Evolutionary conservation across 2,888 invertebrate genomes (phyloP), one percentile per base, ranked within the genome.

Genomic region (Epinotia ramella): DNA sequence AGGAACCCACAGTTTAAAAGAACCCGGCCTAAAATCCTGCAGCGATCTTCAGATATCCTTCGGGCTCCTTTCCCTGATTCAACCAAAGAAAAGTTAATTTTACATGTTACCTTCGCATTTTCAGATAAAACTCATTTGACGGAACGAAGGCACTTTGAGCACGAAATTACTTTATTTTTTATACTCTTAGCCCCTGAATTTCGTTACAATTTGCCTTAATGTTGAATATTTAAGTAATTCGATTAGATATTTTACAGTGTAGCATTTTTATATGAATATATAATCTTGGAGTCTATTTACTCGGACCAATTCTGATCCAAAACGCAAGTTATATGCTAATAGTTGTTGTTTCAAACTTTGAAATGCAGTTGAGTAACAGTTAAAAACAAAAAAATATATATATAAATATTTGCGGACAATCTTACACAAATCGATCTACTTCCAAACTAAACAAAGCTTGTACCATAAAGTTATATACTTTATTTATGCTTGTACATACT

Each of bases 111-210:
- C 63, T 73, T 56, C 24, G 56, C 63, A 28, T 68, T 68, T 67
- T 68, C 12, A 73, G 63, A 68, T 73, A 57, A 63, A 68, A 69
- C 63, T 73, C 62, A 68, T 73, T 73, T 73, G 56, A 73, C 24
- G 33, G 53, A 62, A 73, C 24, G 68, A 68, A 46, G 28, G 73
- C 63, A 68, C 56, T 73, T 68, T 63, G 28, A 68, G 73, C 9
- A 63, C 13, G 63, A 46, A 68, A 63, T 63, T 65, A 64, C 44
- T 73, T 60, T 68, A 68, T 68, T 57, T 49, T 66, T 73, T 68
- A 68, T 73, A 40, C 16, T n/a, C 7, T 67, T 73, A 67, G 60
- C 59, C 28, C 13, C 18, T n/a, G 71, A 63, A 60, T 66, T 53
- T 40, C 5, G 53, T 73, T 67, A 62, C 49, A 24, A 60, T 60